Base-by-base conservation (phyloP, 2,113 vertebrate species). In the Triplophysa tibetana region DNA sequence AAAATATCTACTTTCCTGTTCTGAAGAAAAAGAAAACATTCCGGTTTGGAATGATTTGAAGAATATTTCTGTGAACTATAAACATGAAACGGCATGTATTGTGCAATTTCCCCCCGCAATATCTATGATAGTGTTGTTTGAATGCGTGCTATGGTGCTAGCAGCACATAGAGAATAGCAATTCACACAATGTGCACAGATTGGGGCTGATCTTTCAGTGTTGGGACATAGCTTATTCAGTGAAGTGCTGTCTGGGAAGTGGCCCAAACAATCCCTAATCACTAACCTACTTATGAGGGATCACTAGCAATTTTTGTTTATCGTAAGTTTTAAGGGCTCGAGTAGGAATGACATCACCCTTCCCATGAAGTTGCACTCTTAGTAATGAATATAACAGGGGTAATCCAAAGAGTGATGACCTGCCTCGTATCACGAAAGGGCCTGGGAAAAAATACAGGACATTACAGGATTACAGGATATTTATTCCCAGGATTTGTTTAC, bases 81-180 rank as follows among this genome's bases (percentile, higher is more conserved):
- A 38, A 45, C 8, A 45, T 12, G 43, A 45, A 45, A 45, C 43
- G 2, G 2, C 43, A 12, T 45, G 43, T 12, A 45, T 12, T 45
- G 43, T 45, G 43, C 9, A 2, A 45, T 45, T 38, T 38, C 6
- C 33, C 33, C 33, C 33, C 2, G 6, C 33, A 6, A 33, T 33
- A 33, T 33, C 33, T 33, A 4, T 33, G 33, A 33, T 33, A 33
- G 33, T 33, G 4, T 33, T 5, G 26, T 29, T 1, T 29, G 33
- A 33, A 33, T 33, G 33, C 38, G 8, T 6, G 33, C 41, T 60
- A 63, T 67, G 21, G 48, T 54, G 24, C 41, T 63, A 16, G 50
- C 16, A 50, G 61, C 68, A 48, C 33, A 60, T 73, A 85, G 77
- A 80, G 63, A 77, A 83, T 78, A 88, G 79, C 81, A 84, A 79